Evolutionary conservation across 2,888 invertebrate genomes (phyloP), one percentile per base, ranked within the genome.

Genomic region (Oxystoma pomonae): DNA sequence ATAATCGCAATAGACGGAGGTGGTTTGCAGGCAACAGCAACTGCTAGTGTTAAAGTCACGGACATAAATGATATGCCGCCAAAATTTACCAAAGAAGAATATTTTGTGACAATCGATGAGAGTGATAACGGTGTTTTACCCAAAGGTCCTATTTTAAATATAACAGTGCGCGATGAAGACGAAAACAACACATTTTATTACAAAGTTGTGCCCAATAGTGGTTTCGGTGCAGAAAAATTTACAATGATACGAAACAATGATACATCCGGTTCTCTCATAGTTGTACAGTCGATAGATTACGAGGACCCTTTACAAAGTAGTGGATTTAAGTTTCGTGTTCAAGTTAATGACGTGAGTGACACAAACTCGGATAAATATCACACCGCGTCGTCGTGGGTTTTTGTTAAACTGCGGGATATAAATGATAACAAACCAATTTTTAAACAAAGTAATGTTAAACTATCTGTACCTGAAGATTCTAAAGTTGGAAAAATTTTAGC

Each of bases 1-100:
- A 94, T 96, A 70, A 95, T 95, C 58, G 96, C 96, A n/a, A 94
- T 94, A 83, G 96, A 96, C 82, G 96, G 96, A 69, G 96, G 95
- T 61, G 95, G 95, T 75, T 85, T 96, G 75, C 96, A 96, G 82
- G 94, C 97, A 7, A 96, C 96, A 64, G 97, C 96, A 58, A 96
- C 96, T 66, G 94, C 97, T 56, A 94, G 93, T 51, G 96, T 98
- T 82, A 86, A 94, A 76, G 94, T 99, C 50, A 93, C 93, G 82
- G 98, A 98, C 81, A 93, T 96, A 76, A 98, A 98, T 81, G 98
- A 98, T 81, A 98, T 98, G 93, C 95, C 96, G 62, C 98, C 98
- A n/a, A 91, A 92, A 76, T 97, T 95, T 77, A 96, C 94, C 5
- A 96, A 97, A 82, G 94, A 94, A 69, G 95, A 96, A 82, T 96